A percentile compares a stretch with the other conserved stretches of the same genome.
Evolutionary conservation across 2,797 vertebrate genomes (phyloP).

Genomic region (Spondyliosoma cantharus): DNA sequence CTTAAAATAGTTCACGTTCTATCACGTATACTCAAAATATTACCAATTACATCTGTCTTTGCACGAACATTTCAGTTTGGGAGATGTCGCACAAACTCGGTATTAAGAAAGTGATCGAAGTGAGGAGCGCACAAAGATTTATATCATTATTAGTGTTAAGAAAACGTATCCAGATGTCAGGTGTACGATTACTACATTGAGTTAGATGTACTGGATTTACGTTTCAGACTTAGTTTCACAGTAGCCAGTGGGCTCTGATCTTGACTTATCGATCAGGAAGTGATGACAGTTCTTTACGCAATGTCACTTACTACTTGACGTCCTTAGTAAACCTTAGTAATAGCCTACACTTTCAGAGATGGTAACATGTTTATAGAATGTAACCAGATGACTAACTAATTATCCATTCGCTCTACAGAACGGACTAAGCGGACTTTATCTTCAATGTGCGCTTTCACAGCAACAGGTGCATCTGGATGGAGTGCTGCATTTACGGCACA

Average conservation of each 20-base stretch:
- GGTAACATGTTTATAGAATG: not conserved
- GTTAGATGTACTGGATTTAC: too few relatives aligned
- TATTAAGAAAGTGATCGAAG: not conserved
- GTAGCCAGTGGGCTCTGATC: fast-evolving
- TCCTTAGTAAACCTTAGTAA: not conserved
- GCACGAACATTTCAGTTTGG: not conserved
- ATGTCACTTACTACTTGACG: not conserved
- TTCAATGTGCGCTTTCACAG: not conserved
- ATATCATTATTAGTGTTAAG: not conserved
- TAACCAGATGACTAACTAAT: not conserved
- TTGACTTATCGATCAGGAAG: slow-evolving; percentile 38
- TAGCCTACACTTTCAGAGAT: fast-evolving
- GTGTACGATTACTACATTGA: too few relatives aligned
- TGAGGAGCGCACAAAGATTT: not conserved
- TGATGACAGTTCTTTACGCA: not conserved
- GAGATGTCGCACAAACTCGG: not conserved
- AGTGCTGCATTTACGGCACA: slow-evolving; percentile 39
- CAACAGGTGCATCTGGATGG: slow-evolving; percentile 64
- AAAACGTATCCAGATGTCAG: not conserved
- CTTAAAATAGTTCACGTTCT: not conserved
- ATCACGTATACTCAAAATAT: not conserved
- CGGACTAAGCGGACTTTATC: not conserved
- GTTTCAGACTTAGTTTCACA: not conserved
- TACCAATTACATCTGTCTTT: not conserved
- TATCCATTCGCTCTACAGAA: fast-evolving